Evolutionary conservation across 2,797 vertebrate genomes (phyloP), one percentile per base, ranked within the genome.

Genomic region (Hybognathus amarus): DNA sequence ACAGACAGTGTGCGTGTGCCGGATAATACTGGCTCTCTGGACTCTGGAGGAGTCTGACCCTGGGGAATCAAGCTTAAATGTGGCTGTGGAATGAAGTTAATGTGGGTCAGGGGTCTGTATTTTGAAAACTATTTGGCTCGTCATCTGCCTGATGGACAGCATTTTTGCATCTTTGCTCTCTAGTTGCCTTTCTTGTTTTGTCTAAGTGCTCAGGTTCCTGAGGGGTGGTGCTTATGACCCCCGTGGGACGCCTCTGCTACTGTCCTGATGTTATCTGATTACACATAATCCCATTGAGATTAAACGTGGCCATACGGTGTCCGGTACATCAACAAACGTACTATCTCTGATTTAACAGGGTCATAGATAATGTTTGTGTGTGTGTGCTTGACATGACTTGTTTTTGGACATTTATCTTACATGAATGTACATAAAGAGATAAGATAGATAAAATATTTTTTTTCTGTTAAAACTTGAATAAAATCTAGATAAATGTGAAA

Each of bases 111-210:
- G 59, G 76, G 61, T 66, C 63, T 81, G 33, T 63, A 40, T 82
- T 82, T 77, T 71, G 4, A 77, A 38, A 78, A 56, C 73, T 54
- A 38, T 80, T 30, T 13, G 7, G 47, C 36, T 45, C 4, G 5
- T 56, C 6, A 1, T 52, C 40, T 73, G 74, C 67, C 54, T 38
- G 67, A 33, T 59, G 20, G 59, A 67, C 79, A 38, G 36, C 74
- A 85, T 78, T 82, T 66, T 71, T 59, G 67, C n/a, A 36, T 71
- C 42, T 69, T 59, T 54, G 7, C 40, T 69, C 33, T 40, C 10
- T 76, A 54, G 80, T 76, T 66, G 40, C 3, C n/a, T 47, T 64
- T 77, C 79, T 77, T 30, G 66, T 82, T 82, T 85, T 17, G 20
- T 63, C 22, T 59, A 61, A 59, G 15, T 24, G 36, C 66, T 70